Conservation (phyloP, 30 jellyfish, hydroid and myxozoan species). For the Morbakka virulenta region DNA sequence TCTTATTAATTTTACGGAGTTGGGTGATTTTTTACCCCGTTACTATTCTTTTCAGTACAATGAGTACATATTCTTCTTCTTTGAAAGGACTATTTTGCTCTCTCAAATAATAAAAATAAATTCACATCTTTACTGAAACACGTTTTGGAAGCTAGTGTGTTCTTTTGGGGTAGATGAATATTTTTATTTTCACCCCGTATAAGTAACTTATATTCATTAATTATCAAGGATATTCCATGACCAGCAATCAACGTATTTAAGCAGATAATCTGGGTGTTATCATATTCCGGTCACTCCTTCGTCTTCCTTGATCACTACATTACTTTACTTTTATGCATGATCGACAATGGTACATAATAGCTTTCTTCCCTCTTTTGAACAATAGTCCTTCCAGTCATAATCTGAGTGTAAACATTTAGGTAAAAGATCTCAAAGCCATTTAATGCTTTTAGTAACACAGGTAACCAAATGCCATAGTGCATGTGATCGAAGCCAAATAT, state of each 20-base stretch:
- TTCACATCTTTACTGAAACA: slow-evolving; percentile 22
- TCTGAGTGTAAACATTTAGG: no score
- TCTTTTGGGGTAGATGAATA: slow-evolving; percentile 35
- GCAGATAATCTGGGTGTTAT: slow-evolving; percentile 40
- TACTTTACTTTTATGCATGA: slow-evolving; percentile 37
- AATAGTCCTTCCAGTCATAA: slow-evolving; percentile 12
- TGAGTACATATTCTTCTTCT: no score
- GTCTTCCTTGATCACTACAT: slow-evolving; percentile 31
- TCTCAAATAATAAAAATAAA: slow-evolving; percentile 8
- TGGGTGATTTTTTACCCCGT: slow-evolving; percentile 10
- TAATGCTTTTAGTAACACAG: no score
- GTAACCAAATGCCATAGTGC: no score
- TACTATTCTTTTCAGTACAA: no score
- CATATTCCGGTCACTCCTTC: slow-evolving; percentile 56
- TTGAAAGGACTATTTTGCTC: slow-evolving; percentile 40
- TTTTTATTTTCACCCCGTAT: not conserved
- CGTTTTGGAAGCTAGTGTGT: slow-evolving; percentile 8
- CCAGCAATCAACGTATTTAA: slow-evolving; percentile 52
- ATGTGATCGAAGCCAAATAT: no score
- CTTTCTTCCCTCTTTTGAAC: slow-evolving; percentile 14
- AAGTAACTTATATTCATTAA: slow-evolving; percentile 7
- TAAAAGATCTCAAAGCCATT: no score
- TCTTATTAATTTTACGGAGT: not conserved
- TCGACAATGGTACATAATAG: not conserved
- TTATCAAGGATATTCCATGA: slow-evolving; percentile 27